These are phyloP conservation scores for Harpagifer antarcticus DNA, from an alignment of 2,797 vertebrate species.

Conservation along the genomic window DNA sequence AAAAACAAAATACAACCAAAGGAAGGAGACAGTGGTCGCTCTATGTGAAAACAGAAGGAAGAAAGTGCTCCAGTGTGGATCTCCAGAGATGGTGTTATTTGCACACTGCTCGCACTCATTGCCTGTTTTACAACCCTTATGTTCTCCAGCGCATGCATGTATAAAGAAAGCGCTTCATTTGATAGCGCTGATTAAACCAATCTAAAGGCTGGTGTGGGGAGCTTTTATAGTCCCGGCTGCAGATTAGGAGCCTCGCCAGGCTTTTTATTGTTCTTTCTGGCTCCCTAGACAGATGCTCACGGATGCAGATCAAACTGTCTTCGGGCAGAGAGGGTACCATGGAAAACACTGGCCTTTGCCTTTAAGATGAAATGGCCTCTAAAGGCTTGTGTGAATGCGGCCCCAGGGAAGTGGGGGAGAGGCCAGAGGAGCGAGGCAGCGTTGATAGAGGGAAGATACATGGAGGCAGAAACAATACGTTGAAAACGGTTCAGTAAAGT, in stretches of 20 bases:
- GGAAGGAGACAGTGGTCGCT: not conserved
- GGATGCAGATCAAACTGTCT: conserved; percentile 67
- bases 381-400: conserved; percentile 61
- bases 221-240: conserved; percentile 56
- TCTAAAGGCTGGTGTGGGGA: conserved; percentile 42
- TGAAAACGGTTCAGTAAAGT: conserved; percentile 29
- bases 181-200: conserved; percentile 55
- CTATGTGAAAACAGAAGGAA: too few relatives aligned
- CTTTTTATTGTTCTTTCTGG: conserved; percentile 66
- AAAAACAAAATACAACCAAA: conserved; percentile 18
- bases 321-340: conserved; percentile 20
- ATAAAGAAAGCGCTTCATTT: conserved; percentile 49
- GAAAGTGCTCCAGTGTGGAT: not conserved
- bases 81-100: conserved; percentile 13
- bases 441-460: conserved; percentile 46
- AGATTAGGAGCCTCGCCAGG: conserved; percentile 58
- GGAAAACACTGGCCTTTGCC: conserved; percentile 53
- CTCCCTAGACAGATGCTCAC: conserved; percentile 51
- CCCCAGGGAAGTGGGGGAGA: conserved; percentile 59
- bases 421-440: conserved; percentile 39
- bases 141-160: conserved; percentile 31
- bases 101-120: conserved; percentile 22
- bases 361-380: conserved; percentile 68
- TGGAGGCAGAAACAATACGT: conserved; percentile 33
- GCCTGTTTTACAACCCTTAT: conserved; percentile 29